Evolutionary conservation across 2,113 vertebrate species (phyloP).

Genomic region (Bettongia penicillata): DNA sequence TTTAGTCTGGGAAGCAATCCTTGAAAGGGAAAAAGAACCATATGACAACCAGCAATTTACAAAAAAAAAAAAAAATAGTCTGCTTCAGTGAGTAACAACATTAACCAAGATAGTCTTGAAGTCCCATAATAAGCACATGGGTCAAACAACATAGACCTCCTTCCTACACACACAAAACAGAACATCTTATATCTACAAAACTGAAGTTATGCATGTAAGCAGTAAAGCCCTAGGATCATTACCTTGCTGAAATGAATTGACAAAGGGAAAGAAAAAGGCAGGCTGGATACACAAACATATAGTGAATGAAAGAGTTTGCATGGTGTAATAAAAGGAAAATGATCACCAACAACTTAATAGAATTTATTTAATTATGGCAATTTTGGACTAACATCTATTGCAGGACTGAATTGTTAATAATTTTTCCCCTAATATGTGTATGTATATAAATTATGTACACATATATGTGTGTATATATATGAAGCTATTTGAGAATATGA

Average conservation of each 20-base stretch:
- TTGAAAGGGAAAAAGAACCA: slow-evolving; percentile 76
- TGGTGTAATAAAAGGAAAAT: neutral
- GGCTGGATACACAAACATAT: neutral
- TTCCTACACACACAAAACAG: slow-evolving; percentile 22
- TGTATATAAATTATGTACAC: neutral
- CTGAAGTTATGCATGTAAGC: neutral
- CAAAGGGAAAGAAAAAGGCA: slow-evolving; percentile 1
- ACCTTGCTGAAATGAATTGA: slow-evolving; percentile 51
- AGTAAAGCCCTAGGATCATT: slow-evolving; percentile 46
- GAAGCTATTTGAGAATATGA: neutral
- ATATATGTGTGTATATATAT: neutral
- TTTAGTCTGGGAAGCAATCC: slow-evolving; percentile 77
- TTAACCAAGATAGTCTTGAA: slow-evolving; percentile 70
- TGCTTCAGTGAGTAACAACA: slow-evolving; percentile 79
- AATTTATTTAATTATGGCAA: neutral
- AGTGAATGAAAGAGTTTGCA: neutral
- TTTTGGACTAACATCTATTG: neutral
- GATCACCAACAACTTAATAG: neutral
- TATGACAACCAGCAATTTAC: slow-evolving; percentile 79
- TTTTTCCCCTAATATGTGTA: neutral
- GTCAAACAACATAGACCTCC: slow-evolving; percentile 69
- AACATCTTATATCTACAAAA: slow-evolving; percentile 53
- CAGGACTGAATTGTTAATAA: neutral
- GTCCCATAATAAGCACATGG: slow-evolving; percentile 70
- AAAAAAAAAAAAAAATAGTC: slow-evolving; percentile 70